Base-by-base conservation (phyloP, 2,797 vertebrate genomes). In the Schizopygopsis malacanthus region DNA sequence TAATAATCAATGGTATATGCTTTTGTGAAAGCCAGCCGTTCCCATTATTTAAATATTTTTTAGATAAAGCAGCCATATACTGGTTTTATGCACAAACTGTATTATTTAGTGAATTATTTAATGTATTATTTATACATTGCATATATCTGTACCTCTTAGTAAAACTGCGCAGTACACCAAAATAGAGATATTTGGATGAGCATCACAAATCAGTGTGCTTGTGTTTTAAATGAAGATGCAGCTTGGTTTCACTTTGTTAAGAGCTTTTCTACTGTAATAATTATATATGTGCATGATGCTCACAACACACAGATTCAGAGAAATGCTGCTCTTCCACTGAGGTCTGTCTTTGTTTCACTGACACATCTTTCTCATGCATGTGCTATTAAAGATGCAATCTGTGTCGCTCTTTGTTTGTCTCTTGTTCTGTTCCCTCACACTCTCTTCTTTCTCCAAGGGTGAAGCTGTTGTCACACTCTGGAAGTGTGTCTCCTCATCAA, bases 331-430 rank as follows among this genome's bases (percentile, higher is more conserved):
- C 81, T 83, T 82, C 87, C 84, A 85, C 89, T 89, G 86, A 88
- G 39, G 77, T 73, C 79, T 83, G 80, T 79, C 82, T 89, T 85
- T 79, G 79, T 86, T 84, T 87, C 80, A 73, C 71, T 91, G 91
- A 89, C 91, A 92, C 91, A 92, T 89, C 90, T 90, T 61, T 90
- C 86, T 89, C 90, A 79, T 94, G 90, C 91, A 92, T 92, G 89
- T 87, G 89, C 93, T 89, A 89, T 92, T 93, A 94, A 93, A 92
- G 93, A 95, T 94, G 91, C 92, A 93, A 94, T 94, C 93, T 94
- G 92, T 93, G 93, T 93, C 93, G 90, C 89, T 92, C 92, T 95
- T 94, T 94, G 92, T 94, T 93, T 94, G 39, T 61, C 63, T 65
- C 6, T 87, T 87, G 85, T 86, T 85, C 33, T 37, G 7, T 18